A percentile compares a stretch with the other conserved stretches of the same genome.
Evolutionary conservation across 2,888 invertebrate genomes (phyloP).

Genomic region (Chaitophorus viminalis): DNA sequence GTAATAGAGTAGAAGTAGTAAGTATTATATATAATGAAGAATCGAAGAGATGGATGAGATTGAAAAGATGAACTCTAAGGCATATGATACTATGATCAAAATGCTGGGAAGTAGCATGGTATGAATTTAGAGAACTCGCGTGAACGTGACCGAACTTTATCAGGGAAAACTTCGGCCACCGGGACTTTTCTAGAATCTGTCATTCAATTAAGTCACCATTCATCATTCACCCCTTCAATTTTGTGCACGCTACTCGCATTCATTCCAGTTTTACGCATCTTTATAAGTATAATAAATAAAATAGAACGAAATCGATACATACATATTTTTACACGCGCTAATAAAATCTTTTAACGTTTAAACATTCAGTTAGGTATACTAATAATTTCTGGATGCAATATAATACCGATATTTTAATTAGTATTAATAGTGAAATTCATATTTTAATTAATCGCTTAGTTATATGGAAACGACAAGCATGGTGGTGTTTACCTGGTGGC

Average conservation of each 20-base stretch:
- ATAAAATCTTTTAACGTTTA: background rate
- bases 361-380: background rate
- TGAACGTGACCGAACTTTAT: slow-evolving; percentile 57
- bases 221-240: slow-evolving; percentile 41
- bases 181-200: slow-evolving; percentile 49
- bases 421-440: background rate
- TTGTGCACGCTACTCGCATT: background rate
- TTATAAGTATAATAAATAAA: background rate
- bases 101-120: slow-evolving; percentile 4
- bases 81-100: slow-evolving; percentile 16
- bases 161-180: slow-evolving; percentile 28
- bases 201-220: slow-evolving; percentile 60
- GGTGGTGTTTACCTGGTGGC: background rate
- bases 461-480: background rate
- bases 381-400: background rate
- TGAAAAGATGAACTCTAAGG: background rate
- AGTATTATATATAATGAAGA: background rate
- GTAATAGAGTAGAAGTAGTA: background rate
- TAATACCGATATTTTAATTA: background rate
- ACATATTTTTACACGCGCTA: background rate
- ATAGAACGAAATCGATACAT: background rate
- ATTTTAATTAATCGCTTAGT: background rate
- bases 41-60: background rate
- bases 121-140: slow-evolving; percentile 48
- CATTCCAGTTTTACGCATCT: background rate